phyloP scores from a whole-genome alignment of 2,113 vertebrate species.

The Bambusicola thoracicus region DNA sequence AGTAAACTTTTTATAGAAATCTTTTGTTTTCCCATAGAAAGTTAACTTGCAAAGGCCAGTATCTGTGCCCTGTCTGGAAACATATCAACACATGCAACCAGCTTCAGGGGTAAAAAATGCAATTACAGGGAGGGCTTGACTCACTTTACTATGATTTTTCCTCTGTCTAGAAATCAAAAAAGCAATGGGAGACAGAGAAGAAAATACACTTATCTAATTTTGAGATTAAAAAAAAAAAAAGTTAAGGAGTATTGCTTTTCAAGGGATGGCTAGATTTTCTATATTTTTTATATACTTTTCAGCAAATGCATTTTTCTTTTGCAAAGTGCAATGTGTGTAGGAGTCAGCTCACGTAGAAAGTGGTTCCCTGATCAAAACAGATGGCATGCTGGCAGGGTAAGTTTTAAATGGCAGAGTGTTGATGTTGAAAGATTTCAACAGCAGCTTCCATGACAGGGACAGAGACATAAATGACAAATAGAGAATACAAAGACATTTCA shows the following conservation, averaged over 20 bases:
- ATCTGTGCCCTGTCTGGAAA: background rate
- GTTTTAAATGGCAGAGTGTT: slow-evolving; percentile 76
- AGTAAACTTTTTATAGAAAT: background rate
- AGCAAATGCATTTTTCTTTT: slow-evolving; percentile 55
- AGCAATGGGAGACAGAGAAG: background rate
- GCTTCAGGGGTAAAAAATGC: background rate
- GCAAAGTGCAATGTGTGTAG: slow-evolving; percentile 61
- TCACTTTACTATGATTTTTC: background rate
- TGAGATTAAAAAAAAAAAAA: background rate
- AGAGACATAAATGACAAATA: slow-evolving; percentile 72
- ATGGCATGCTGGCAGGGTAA: slow-evolving; percentile 74
- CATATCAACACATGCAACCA: background rate
- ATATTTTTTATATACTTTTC: background rate
- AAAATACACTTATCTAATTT: background rate
- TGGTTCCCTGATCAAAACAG: slow-evolving; percentile 75
- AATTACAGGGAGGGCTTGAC: background rate
- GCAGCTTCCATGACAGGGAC: slow-evolving; percentile 72
- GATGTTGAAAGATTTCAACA: slow-evolving; percentile 74
- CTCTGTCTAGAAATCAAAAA: slow-evolving; percentile 4
- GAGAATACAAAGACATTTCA: slow-evolving; percentile 67
- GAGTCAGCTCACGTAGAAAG: slow-evolving; percentile 75
- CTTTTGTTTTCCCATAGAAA: background rate
- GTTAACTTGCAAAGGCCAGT: background rate
- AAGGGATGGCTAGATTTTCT: slow-evolving; percentile 16
- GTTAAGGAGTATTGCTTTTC: slow-evolving; percentile 17